Conservation (phyloP, 2,113 vertebrate genomes). For the Onychostoma macrolepis region DNA sequence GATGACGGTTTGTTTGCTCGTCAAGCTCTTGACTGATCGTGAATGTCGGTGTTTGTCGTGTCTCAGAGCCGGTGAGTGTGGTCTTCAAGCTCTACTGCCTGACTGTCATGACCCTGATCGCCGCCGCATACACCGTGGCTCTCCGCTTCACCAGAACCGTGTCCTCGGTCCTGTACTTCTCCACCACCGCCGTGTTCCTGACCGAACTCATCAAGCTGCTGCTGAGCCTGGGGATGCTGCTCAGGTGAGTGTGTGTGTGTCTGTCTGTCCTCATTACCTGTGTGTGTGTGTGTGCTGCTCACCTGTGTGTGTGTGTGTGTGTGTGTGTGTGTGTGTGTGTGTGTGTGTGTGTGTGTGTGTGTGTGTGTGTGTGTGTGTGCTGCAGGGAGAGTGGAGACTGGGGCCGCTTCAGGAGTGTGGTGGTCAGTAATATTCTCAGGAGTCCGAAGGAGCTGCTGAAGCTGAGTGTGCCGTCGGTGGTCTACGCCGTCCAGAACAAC, state of each 20-base stretch:
- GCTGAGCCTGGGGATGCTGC: slow-evolving; percentile 88
- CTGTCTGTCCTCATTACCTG: too few relatives aligned
- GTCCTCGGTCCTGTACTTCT: slow-evolving; percentile 87
- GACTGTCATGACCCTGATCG: slow-evolving; percentile 93
- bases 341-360: not conserved
- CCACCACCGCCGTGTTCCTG: slow-evolving; percentile 91
- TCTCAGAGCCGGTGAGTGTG: slow-evolving; percentile 86
- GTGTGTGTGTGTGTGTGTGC: slow-evolving; percentile 33
- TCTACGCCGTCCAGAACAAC: slow-evolving; percentile 96
- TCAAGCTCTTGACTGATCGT: too few relatives aligned
- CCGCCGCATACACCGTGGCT: slow-evolving; percentile 87
- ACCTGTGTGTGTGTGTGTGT: too few relatives aligned
- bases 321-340: too few relatives aligned
- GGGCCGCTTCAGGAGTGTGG: slow-evolving; percentile 72
- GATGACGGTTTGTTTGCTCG: not conserved
- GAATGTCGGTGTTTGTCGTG: slow-evolving; percentile 20
- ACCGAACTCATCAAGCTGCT: slow-evolving; percentile 91
- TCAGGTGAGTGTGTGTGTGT: slow-evolving; percentile 75
- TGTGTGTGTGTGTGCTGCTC: too few relatives aligned
- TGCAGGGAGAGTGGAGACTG: slow-evolving; percentile 87
- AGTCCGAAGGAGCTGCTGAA: slow-evolving; percentile 90
- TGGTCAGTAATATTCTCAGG: slow-evolving; percentile 84
- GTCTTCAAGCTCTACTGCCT: slow-evolving; percentile 95
- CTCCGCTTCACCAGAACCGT: slow-evolving; percentile 88
- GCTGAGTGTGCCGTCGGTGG: slow-evolving; percentile 90